Percentiles rank a stretch among this genome's conserved stretches.
These are phyloP conservation scores for Drosophila watanabei DNA, from an alignment of 1,140 invertebrate species.

Conservation along the genomic window DNA sequence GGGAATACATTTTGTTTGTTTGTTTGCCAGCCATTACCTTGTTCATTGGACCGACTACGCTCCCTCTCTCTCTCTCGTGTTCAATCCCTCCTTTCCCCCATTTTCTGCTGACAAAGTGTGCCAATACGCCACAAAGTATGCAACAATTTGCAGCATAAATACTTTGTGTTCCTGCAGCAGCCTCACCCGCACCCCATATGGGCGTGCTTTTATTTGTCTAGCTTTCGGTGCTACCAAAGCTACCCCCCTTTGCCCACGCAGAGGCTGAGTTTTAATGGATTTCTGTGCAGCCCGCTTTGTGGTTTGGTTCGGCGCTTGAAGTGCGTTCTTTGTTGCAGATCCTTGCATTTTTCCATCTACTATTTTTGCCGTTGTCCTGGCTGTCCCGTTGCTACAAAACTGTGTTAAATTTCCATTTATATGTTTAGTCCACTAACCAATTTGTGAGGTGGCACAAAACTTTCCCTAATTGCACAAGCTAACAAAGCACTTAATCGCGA, in stretches of 20 bases:
- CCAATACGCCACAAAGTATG: constrained; percentile 81
- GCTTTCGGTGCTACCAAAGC: constrained; percentile 4
- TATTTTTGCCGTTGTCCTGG: not conserved
- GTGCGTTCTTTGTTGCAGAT: constrained; percentile 38
- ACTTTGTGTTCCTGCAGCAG: constrained; percentile 55
- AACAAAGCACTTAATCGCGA: constrained; percentile 63
- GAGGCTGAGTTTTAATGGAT: constrained; percentile 47
- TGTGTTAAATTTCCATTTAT: constrained; percentile 8
- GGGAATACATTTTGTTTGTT: constrained; percentile 49
- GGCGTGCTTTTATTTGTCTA: constrained; percentile 26
- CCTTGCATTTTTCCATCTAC: not conserved
- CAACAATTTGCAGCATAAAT: constrained; percentile 82
- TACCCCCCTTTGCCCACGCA: not conserved
- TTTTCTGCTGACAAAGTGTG: constrained; percentile 70
- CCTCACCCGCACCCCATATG: not conserved
- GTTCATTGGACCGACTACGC: constrained; percentile 25
- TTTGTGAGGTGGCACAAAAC: constrained; percentile 14
- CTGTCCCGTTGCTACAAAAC: not conserved
- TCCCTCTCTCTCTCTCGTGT: not conserved
- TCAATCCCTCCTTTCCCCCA: constrained; percentile 3
- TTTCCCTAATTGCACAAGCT: constrained; percentile 45
- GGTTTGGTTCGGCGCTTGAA: not conserved
- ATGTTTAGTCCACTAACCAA: not conserved
- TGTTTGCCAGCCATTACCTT: constrained; percentile 43
- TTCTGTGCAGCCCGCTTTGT: constrained; percentile 29